Evolutionary conservation across 2,113 vertebrate species (phyloP).

Genomic region (Todiramphus saurophagus): DNA sequence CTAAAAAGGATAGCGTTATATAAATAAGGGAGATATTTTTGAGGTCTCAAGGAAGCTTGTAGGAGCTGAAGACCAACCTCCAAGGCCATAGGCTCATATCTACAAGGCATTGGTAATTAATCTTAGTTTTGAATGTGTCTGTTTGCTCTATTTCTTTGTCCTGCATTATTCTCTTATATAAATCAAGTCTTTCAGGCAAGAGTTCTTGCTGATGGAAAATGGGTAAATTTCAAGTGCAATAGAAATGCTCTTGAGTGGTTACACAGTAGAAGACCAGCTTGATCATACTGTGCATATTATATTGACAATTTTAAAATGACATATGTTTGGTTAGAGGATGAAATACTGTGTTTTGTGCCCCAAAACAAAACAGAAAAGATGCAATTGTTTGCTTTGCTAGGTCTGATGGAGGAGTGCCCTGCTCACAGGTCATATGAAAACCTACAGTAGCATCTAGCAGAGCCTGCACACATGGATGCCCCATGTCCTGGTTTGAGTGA

Average conservation of each 20-base stretch:
- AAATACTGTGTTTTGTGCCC: accelerated
- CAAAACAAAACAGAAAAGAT: not conserved
- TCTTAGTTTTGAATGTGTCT: not conserved
- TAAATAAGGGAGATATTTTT: not conserved
- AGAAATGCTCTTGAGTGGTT: accelerated
- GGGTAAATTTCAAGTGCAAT: not conserved
- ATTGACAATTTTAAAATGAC: not conserved
- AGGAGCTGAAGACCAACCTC: not conserved
- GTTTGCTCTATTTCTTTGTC: not conserved
- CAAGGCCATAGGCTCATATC: not conserved
- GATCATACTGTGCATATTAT: not conserved
- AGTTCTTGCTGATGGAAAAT: not conserved
- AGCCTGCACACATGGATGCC: accelerated
- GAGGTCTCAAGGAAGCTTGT: not conserved
- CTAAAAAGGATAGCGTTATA: not conserved
- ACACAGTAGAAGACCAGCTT: not conserved
- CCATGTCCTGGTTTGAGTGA: too few relatives aligned
- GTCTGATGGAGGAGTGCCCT: not conserved
- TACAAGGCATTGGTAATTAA: not conserved
- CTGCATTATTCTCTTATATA: not conserved
- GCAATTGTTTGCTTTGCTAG: accelerated
- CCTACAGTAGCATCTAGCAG: not conserved
- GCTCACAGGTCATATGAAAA: not conserved
- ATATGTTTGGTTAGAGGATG: not conserved
- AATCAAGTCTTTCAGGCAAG: not conserved